Conservation (phyloP, 53 echinoderm and acorn worm species). For the Holothuria leucospilota region DNA sequence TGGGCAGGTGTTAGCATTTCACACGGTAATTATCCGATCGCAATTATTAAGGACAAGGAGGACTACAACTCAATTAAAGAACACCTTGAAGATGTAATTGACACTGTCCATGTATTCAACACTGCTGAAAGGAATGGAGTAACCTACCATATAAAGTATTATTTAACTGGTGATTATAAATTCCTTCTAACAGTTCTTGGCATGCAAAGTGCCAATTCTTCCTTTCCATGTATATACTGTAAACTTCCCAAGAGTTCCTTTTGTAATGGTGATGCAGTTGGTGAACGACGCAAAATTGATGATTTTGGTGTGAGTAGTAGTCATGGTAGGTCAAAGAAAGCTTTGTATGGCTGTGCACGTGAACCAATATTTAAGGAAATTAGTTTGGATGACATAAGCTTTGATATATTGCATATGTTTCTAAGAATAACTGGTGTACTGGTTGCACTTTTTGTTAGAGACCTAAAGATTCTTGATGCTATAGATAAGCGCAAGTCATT, state of each 20-base stretch:
- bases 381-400: background rate
- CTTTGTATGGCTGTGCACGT: background rate
- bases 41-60: no score
- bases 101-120: no score
- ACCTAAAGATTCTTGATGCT: conserved; percentile 12
- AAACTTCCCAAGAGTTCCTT: background rate
- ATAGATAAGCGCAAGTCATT: conserved; percentile 16
- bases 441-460: conserved; percentile 10
- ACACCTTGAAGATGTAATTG: no score
- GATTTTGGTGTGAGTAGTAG: background rate
- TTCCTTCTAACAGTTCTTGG: no score
- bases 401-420: conserved; percentile 26
- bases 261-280: background rate
- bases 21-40: no score
- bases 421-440: conserved; percentile 18
- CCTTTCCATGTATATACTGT: background rate
- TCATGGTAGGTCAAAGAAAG: no score
- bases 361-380: conserved; percentile 3
- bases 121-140: no score
- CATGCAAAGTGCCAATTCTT: no score
- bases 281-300: background rate
- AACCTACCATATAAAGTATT: no score
- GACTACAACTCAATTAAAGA: no score
- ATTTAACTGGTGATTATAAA: no score
- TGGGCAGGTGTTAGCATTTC: no score